A percentile compares a stretch with the other conserved stretches of the same genome.
These are phyloP conservation scores for Synchiropus splendidus DNA, from an alignment of 2,113 vertebrate species.

Conservation along the genomic window DNA sequence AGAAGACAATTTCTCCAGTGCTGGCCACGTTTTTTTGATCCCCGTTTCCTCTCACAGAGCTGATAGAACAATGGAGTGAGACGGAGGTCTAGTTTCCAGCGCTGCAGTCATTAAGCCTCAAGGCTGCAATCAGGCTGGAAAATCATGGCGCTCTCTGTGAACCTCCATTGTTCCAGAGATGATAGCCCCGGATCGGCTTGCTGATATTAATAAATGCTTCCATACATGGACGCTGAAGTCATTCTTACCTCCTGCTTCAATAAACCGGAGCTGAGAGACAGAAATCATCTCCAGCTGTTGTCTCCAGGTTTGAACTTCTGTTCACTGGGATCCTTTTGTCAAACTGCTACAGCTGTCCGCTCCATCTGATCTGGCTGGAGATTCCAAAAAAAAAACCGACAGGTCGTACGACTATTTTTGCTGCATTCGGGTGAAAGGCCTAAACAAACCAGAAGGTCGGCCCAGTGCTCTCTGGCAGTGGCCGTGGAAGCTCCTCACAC, in stretches of 20 bases:
- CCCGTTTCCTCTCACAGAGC: constrained; percentile 36
- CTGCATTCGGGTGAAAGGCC: constrained; percentile 28
- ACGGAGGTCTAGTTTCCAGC: constrained; percentile 37
- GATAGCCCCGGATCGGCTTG: constrained; percentile 11
- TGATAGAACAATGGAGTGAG: constrained; percentile 42
- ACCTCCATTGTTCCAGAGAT: constrained; percentile 17
- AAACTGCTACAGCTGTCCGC: constrained; percentile 22
- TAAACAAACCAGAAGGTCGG: constrained; percentile 46
- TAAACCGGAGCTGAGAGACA: constrained; percentile 28
- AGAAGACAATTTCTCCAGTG: constrained; percentile 41
- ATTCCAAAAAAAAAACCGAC: constrained; percentile 23
- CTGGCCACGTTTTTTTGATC: constrained; percentile 30
- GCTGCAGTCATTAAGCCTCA: constrained; percentile 15
- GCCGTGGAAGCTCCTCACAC: constrained; percentile 51
- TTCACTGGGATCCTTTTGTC: constrained; percentile 22
- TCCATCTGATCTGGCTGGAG: constrained; percentile 20
- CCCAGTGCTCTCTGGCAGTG: constrained; percentile 43
- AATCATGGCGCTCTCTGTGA: constrained; percentile 1
- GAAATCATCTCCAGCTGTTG: constrained; percentile 41
- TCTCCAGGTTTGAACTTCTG: constrained; percentile 12
- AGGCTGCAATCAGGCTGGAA: constrained; percentile 23
- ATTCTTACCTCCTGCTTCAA: constrained; percentile 25
- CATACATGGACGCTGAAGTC: constrained; percentile 29
- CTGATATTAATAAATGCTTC: constrained; percentile 30
- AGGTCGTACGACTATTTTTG: constrained; percentile 32